A percentile compares a stretch with the other conserved stretches of the same genome.
Conservation (phyloP, 2,797 vertebrate species). For the Amblyopsis hoosieri region DNA sequence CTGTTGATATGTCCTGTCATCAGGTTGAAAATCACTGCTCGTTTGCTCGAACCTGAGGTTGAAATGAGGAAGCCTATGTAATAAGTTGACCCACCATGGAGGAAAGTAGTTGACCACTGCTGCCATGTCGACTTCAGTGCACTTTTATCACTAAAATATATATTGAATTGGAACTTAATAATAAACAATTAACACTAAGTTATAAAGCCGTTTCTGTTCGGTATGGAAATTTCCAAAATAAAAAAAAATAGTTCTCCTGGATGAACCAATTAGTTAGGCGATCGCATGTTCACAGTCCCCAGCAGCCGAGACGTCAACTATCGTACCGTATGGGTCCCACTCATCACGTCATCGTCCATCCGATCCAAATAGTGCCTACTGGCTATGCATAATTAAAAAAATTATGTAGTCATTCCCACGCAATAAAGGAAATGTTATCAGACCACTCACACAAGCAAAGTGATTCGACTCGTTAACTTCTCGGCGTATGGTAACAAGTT, state of each 20-base stretch:
- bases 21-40: constrained; percentile 87
- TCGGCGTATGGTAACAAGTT: constrained; percentile 4
- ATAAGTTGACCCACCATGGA: constrained; percentile 93
- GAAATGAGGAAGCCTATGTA: constrained; percentile 92
- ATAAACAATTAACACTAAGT: constrained; percentile 29
- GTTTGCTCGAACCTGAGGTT: constrained; percentile 88
- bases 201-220: constrained; percentile 24
- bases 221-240: constrained; percentile 7
- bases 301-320: not conserved
- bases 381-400: not conserved
- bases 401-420: not conserved
- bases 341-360: not conserved
- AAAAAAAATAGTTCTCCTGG: constrained; percentile 1
- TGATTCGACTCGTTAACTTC: constrained; percentile 26
- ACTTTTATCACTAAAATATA: constrained; percentile 20
- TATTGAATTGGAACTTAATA: constrained; percentile 33
- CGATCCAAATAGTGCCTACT: not conserved
- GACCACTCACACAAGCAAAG: not conserved
- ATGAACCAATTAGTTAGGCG: constrained; percentile 3
- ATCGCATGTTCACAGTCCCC: not conserved
- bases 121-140: constrained; percentile 78
- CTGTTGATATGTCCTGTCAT: constrained; percentile 91
- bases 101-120: constrained; percentile 89
- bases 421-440: not conserved
- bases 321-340: not conserved